Evolutionary conservation across 2,797 vertebrate genomes (phyloP).

Genomic region (Serranus cabrilla): DNA sequence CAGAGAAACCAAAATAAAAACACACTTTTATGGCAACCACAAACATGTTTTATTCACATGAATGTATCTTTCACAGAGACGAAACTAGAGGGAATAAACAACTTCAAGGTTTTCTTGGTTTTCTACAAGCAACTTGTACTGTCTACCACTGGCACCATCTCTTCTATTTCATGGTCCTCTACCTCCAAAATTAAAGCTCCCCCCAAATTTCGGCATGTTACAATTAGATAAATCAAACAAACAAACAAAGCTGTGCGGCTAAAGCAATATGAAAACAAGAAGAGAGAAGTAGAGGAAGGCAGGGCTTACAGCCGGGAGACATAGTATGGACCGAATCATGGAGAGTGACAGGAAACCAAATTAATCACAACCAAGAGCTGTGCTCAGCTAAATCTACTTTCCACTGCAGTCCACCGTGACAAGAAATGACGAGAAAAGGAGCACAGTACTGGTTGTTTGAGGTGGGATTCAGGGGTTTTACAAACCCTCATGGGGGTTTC

Average conservation of each 20-base stretch:
- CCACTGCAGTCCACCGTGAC: slow-evolving; percentile 39
- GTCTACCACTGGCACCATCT: slow-evolving; percentile 65
- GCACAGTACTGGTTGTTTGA: slow-evolving; percentile 45
- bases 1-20: slow-evolving; percentile 62
- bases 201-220: slow-evolving; percentile 58
- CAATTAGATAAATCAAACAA: slow-evolving; percentile 73
- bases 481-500: slow-evolving; percentile 44
- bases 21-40: slow-evolving; percentile 72
- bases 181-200: slow-evolving; percentile 66
- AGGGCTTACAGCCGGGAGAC: slow-evolving; percentile 35
- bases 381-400: slow-evolving; percentile 55
- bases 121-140: slow-evolving; percentile 59
- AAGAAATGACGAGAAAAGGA: slow-evolving; percentile 41
- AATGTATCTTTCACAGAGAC: slow-evolving; percentile 74
- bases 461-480: slow-evolving; percentile 40
- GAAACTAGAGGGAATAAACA: slow-evolving; percentile 60
- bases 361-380: slow-evolving; percentile 47
- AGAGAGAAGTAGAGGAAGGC: slow-evolving; percentile 41
- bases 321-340: slow-evolving; percentile 47
- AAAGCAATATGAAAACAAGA: slow-evolving; percentile 67
- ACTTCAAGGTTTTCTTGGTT: slow-evolving; percentile 59
- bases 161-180: slow-evolving; percentile 66
- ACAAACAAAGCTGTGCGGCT: slow-evolving; percentile 61
- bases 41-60: slow-evolving; percentile 83
- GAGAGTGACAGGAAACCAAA: slow-evolving; percentile 48